Evolutionary conservation across 2,113 vertebrate genomes (phyloP), one percentile per base, ranked within the genome.

Genomic region (Podarcis cretensis): DNA sequence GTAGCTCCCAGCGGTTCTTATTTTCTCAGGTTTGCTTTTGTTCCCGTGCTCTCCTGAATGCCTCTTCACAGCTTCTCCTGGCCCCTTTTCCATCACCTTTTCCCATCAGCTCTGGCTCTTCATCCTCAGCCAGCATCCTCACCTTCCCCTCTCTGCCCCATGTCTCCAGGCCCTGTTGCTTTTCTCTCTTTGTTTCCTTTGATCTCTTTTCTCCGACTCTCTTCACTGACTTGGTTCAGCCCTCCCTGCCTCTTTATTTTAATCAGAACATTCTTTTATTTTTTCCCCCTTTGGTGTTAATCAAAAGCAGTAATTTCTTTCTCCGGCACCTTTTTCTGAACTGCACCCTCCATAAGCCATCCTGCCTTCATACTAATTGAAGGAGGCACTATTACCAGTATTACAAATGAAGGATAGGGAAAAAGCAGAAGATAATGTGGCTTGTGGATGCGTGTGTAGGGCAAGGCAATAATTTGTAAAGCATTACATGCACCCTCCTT

Each of bases 191-290:
- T 48, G 84, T n/a, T 78, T 93, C 87, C 87, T 92, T 88, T 93
- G 85, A 94, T 92, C 84, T 90, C 79, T 87, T 81, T 86, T 89
- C 87, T 95, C 93, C 94, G 32, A 87, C 57, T 83, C 30, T 89
- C 85, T 74, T 85, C 84, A 57, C 13, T n/a, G 90, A 92, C 80
- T 74, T 80, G 27, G 30, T 74, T 90, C 83, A 84, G 86, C 73
- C 89, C 71, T 14, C 0, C 48, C 81, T 92, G 85, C 59, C 76
- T 95, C 78, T 84, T 88, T 89, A 83, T 91, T 93, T 95, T 93
- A 94, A 91, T 94, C 85, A 79, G 63, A 77, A 3, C 86, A 92
- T 76, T 92, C 59, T 82, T 90, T 93, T 43, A 43, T 91, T 85
- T 12, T 3, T 3, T 1, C 9, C 89, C 91, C 89, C 91, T 87